Base-by-base conservation (phyloP, 1,140 invertebrate genomes). In the Ericerus pela region DNA sequence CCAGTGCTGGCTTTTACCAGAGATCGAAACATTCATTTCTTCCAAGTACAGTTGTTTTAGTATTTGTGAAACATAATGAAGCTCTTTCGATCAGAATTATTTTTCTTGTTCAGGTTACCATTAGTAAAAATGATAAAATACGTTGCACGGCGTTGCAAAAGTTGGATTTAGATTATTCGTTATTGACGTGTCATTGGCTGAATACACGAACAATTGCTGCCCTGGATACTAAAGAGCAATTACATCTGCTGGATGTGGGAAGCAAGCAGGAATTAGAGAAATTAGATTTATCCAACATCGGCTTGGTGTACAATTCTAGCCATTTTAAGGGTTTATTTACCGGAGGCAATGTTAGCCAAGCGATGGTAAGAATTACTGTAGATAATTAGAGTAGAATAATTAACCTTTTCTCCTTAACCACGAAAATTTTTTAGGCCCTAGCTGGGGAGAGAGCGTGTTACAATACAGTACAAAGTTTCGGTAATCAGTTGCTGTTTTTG, bases 361-460 rank as follows among this genome's bases (percentile, higher is more conserved):
- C 81, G n/a, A 71, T 83, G 74, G 75, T 77, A 70, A 65, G n/a
- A n/a, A n/a, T n/a, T n/a, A n/a, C n/a, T n/a, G n/a, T n/a, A n/a
- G n/a, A n/a, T n/a, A n/a, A n/a, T n/a, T n/a, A n/a, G n/a, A n/a
- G n/a, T n/a, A n/a, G n/a, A 33, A 33, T 33, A 33, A 33, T 10
- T 33, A 33, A 33, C 31, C 41, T 18, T 8, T 10, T 8, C 16
- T 43, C 8, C 20, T 43, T 10, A 43, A 20, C 16, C 8, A 11
- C 20, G 14, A 16, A 36, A 52, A 59, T 41, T 55, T 67, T 71
- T 24, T 60, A 85, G 82, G 91, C 88, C 1, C 73, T 86, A 57
- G 84, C 83, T 37, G 89, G 88, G 0, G 85, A 90, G 68, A 76
- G 81, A 63, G 88, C 89, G 6, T 93, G 88, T 65, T 93, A 92